Evolutionary conservation across 2,113 vertebrate genomes (phyloP).

Genomic region (Eptatretus burgeri): DNA sequence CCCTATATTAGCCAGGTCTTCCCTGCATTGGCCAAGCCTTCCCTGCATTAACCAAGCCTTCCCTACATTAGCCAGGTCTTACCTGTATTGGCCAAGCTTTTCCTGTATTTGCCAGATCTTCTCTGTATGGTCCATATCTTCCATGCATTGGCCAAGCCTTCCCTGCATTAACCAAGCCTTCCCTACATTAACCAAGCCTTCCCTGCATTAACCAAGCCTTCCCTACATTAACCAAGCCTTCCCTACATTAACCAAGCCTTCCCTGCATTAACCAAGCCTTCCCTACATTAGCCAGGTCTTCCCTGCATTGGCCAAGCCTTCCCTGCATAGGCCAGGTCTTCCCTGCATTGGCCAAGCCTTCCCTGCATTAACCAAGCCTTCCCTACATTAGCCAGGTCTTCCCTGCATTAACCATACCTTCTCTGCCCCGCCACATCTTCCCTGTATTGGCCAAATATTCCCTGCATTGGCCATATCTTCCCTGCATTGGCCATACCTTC

Average conservation of each 20-base stretch:
- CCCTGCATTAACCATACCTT: slow-evolving; percentile 3
- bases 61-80: not conserved
- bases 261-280: not conserved
- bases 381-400: not conserved
- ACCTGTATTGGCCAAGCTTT: not conserved
- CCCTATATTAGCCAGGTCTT: not conserved
- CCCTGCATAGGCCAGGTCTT: not conserved
- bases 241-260: not conserved
- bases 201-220: not conserved
- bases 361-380: not conserved
- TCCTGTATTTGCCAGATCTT: not conserved
- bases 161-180: not conserved
- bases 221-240: not conserved
- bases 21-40: not conserved
- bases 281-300: not conserved
- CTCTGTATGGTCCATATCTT: not conserved
- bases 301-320: not conserved
- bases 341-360: not conserved
- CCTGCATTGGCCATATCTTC: not conserved
- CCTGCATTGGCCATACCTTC: not conserved
- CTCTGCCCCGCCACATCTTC: too few relatives aligned
- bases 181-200: not conserved
- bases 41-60: not conserved
- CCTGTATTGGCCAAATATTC: not conserved
- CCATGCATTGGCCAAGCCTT: not conserved